A percentile compares a stretch with the other conserved stretches of the same genome.
These are phyloP conservation scores for Pluvialis apricaria DNA, from an alignment of 2,113 vertebrate species.

Conservation along the genomic window DNA sequence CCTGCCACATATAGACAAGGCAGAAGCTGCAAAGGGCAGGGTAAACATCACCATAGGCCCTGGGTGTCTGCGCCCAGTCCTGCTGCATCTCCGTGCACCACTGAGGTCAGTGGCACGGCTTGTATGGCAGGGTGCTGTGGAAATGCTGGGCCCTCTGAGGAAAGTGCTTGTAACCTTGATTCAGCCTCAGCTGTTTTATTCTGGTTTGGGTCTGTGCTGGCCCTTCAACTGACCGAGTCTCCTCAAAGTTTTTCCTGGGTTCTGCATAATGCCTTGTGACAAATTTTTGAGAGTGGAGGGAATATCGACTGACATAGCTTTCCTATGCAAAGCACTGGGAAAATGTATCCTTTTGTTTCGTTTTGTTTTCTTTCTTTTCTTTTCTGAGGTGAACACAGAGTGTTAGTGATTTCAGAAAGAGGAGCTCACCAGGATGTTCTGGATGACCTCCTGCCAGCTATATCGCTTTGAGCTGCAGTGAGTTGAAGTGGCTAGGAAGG, in stretches of 20 bases:
- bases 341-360: background rate
- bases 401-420: background rate
- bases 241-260: background rate
- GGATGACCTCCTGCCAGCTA: background rate
- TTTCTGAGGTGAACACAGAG: background rate
- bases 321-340: background rate
- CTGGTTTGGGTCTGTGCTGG: background rate
- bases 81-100: background rate
- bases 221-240: background rate
- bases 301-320: background rate
- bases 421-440: background rate
- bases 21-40: background rate
- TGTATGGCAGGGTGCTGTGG: background rate
- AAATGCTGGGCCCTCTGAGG: background rate
- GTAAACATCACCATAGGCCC: background rate
- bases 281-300: background rate
- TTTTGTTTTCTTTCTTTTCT: background rate
- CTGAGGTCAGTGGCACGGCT: background rate
- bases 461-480: constrained; percentile 23
- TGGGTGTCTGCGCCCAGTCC: background rate
- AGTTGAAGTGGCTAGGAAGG: background rate
- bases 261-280: background rate
- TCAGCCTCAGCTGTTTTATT: background rate
- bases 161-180: background rate
- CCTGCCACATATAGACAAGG: background rate